Evolutionary conservation across 1,140 invertebrate genomes (phyloP), one percentile per base, ranked within the genome.

Genomic region (Thalassaphorura encarpata): DNA sequence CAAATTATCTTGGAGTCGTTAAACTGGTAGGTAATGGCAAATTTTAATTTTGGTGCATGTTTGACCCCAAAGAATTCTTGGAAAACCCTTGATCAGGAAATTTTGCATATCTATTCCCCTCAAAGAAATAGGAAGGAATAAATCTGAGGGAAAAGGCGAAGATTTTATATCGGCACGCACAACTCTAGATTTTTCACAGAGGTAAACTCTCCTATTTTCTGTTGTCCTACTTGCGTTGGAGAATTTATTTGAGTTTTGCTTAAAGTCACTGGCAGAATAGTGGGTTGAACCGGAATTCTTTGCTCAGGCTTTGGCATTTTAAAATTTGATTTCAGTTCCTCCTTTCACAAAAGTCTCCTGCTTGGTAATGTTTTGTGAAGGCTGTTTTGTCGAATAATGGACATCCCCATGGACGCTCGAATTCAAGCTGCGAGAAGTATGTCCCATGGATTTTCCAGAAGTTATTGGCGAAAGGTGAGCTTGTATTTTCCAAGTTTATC

Each of bases 161-260:
- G 28, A 36, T 15, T 29, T 2, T n/a, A n/a, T n/a, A 16, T 41
- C 28, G 23, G 51, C 31, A 18, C 21, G 21, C 21, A 56, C 15
- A 18, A 63, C 41, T 11, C 52, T 24, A 16, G 63, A 60, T 48
- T 65, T 65, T 36, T 65, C 63, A 52, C 62, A 65, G 6, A 52
- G 59, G 48, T 47, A 64, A 8, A 23, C 21, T 15, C 21, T 19
- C 41, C 8, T 13, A 15, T 8, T 8, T 11, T 13, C 11, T 48
- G 46, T 15, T 15, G 41, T 11, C 8, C 13, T 19, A n/a, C n/a
- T n/a, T n/a, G n/a, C n/a, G n/a, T n/a, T n/a, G n/a, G n/a, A n/a
- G n/a, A n/a, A n/a, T n/a, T n/a, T n/a, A n/a, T n/a, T n/a, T n/a
- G n/a, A n/a, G n/a, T n/a, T n/a, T n/a, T n/a, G n/a, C n/a, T n/a